Evolutionary conservation across 2,888 invertebrate species (phyloP).

Genomic region (Rhagium mordax): DNA sequence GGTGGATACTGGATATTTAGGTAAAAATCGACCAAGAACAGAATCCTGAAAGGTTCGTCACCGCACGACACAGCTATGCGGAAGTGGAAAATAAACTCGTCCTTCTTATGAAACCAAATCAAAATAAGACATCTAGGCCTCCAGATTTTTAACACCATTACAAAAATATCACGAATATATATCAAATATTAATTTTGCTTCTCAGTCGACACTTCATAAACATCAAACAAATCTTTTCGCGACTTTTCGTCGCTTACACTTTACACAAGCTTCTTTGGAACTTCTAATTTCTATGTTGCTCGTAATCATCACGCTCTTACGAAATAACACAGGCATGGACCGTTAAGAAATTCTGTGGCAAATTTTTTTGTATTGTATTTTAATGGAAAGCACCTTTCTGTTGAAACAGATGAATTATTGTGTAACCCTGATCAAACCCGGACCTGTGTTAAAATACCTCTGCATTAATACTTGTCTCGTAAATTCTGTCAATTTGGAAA

Average conservation of each 20-base stretch:
- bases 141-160: neutral
- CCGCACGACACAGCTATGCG: neutral
- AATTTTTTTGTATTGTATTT: too few relatives aligned
- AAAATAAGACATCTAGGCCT: neutral
- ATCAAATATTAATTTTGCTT: neutral
- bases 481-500: too few relatives aligned
- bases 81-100: neutral
- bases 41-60: neutral
- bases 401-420: too few relatives aligned
- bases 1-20: too few relatives aligned
- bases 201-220: neutral
- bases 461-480: neutral
- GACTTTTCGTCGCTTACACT: neutral
- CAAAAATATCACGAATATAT: neutral
- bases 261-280: neutral
- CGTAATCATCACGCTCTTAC: neutral
- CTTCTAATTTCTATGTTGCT: neutral
- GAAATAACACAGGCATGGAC: neutral
- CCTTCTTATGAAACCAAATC: neutral
- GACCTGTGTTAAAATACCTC: neutral
- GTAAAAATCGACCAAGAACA: neutral
- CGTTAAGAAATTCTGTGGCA: too few relatives aligned
- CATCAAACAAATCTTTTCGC: conserved; percentile 1
- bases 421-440: too few relatives aligned
- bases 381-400: too few relatives aligned